Evolutionary conservation across 2,797 vertebrate genomes (phyloP), one percentile per base, ranked within the genome.

Genomic region (Galago senegalensis): DNA sequence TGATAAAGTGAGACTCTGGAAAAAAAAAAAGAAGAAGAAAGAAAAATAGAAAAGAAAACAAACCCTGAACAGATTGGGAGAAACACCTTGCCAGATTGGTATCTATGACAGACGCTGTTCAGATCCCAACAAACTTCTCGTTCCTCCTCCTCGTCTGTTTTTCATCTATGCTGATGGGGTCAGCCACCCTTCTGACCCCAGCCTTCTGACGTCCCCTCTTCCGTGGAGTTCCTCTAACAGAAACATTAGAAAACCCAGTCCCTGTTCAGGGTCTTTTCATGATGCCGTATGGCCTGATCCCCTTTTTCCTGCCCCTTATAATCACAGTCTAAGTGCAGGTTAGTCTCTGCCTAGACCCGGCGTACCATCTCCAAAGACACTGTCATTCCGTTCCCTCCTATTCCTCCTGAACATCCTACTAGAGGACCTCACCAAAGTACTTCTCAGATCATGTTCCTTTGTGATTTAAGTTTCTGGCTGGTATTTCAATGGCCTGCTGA

Each of bases 111-210:
- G 61, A 53, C 17, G 7, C 69, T 23, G 23, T 4, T 18, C 18
- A 3, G 29, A 69, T 16, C 16, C 31, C 34, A 53, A 13, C 18
- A 65, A 40, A 21, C 1, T 14, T 49, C 13, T 8, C 0, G 0
- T 2, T 8, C 0, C 0, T 2, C 46, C 0, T 34, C 76, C 27
- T 23, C 84, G 31, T 1, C 5, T 5, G 2, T 29, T 75, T 40
- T 34, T 43, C 6, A 0, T 40, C 67, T 56, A 18, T n/a, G 27
- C 60, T 8, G 0, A 43, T 10, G 31, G 23, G 4, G 23, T 34
- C 79, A 43, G 43, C 2, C 5, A 25, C 16, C 10, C 37, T 40
- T 37, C 67, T 23, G 0, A 10, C 53, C 40, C 40, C 40, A 43
- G 5, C 40, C 5, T 80, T 20, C 79, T 46, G 40, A 43, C 40